A percentile compares a stretch with the other conserved stretches of the same genome.
phyloP scores from a whole-genome alignment of 1,140 invertebrate species.

The Dendrolimus punctatus region DNA sequence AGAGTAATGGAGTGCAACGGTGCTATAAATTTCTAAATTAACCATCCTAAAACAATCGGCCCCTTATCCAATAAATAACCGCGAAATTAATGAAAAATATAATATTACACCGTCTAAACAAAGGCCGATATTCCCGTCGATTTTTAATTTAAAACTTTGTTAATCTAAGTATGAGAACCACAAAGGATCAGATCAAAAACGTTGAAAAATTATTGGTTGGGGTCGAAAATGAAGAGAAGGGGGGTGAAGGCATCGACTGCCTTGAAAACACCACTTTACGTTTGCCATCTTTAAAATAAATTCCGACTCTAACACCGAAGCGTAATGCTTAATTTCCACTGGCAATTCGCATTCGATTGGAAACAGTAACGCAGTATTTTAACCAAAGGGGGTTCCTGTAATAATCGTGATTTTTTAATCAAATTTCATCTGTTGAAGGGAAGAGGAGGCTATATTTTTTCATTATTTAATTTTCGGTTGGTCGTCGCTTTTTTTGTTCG shows the following conservation, averaged over 20 bases:
- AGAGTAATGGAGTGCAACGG: no score
- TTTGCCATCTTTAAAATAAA: conserved; percentile 10
- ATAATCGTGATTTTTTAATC: conserved; percentile 72
- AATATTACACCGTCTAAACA: conserved; percentile 4
- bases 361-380: conserved; percentile 30
- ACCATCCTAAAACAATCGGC: no score
- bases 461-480: conserved; percentile 70
- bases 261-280: conserved; percentile 33
- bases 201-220: conserved; percentile 71
- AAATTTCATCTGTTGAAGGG: conserved; percentile 68
- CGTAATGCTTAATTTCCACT: conserved; percentile 19
- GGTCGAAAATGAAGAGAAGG: conserved; percentile 41
- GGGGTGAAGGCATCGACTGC: conserved; percentile 47
- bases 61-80: no score
- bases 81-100: neutral
- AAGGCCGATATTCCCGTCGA: conserved; percentile 38
- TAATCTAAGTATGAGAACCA: conserved; percentile 63
- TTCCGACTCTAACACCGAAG: conserved; percentile 6
- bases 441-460: conserved; percentile 68
- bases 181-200: conserved; percentile 63
- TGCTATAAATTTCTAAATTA: no score
- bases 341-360: conserved; percentile 4
- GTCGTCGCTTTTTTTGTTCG: conserved; percentile 46
- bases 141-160: conserved; percentile 70
- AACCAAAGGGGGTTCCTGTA: conserved; percentile 51